Base-by-base conservation (phyloP, 2,888 invertebrate species). In the Gymnosoma rotundatum region DNA sequence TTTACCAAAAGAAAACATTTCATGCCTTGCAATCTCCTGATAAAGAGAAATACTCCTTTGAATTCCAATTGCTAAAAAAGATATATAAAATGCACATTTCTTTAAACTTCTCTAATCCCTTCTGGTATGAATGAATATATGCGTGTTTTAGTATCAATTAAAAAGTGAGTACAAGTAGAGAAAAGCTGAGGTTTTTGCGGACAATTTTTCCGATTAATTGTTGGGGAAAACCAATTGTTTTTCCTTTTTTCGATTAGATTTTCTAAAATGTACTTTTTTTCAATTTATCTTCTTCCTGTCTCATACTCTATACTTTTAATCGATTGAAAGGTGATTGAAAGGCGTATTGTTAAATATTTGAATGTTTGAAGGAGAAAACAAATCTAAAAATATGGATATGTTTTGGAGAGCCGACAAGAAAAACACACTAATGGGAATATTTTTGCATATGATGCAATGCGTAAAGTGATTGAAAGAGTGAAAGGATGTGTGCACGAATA, bases 361-460 rank as follows among this genome's bases (percentile, higher is more conserved):
- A 7, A 32, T 32, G 9, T 38, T 52, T 52, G 25, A 25, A 67
- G 12, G 36, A 36, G 42, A 42, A 42, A 42, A 3, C 10, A 10
- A 12, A 12, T 10, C 14, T 60, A 14, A 48, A 72, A 36, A 6
- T 45, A 72, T 6, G 16, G 12, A 50, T 20, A 48, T 16, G 1
- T 18, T 18, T 8, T 18, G 2, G 18, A 7, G 7, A 52, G 50
- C 50, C 0, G 9, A 52, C 9, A 52, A 18, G 6, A 52, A 18
- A 20, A 1, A 20, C 9, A 20, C 10, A 20, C 9, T n/a, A 8
- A n/a, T 50, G 50, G n/a, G n/a, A 0, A 18, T 2, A 50, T 32
- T n/a, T 61, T 42, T 83, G 45, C 63, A 78, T 64, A 45, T 66
- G 45, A 75, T 60, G 70, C 64, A 72, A 48, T 64, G 74, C 74